Evolutionary conservation across 2,888 invertebrate species (phyloP), one percentile per base, ranked within the genome.

Genomic region (Diarsia rubi): DNA sequence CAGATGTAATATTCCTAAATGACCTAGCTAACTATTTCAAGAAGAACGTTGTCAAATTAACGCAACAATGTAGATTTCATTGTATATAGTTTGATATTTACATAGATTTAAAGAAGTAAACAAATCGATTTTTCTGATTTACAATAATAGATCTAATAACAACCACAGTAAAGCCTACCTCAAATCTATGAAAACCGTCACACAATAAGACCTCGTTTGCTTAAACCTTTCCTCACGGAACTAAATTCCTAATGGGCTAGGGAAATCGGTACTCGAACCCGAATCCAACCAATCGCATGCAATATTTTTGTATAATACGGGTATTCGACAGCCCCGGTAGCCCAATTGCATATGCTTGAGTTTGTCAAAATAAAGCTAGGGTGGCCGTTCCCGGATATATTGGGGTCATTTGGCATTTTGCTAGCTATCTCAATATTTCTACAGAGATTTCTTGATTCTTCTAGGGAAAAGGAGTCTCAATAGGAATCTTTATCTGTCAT

Each of bases 261-360:
- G 67, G 67, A 85, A 68, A 70, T 75, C 37, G 63, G 76, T 44
- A 64, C 82, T 81, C 44, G 37, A 81, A 64, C 69, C 84, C 74
- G 42, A 80, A 63, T 65, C 85, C 75, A 59, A 62, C 65, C 74
- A 84, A 84, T 81, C 69, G 42, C 65, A 63, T 84, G 75, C 65
- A 74, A 82, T 82, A 63, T 75, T 81, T 85, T 63, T 69, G 66
- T 54, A 75, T 81, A 75, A 81, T 75, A 69, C 57, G 49, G 45
- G 49, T 49, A 68, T 54, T 68, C 14, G 37, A 52, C 75, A 37
- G 16, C 24, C 16, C 45, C 44, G 57, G 57, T 47, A 66, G 65
- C 66, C 62, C 74, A 84, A 74, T 84, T 84, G 60, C 74, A 84
- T 80, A 69, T 66, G 54, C 54, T 80, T 80, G 69, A 75, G 63